Percentiles rank a stretch among this genome's conserved stretches.
Conservation (phyloP, 2,888 invertebrate genomes). For the Acanthosepion esculentum region DNA sequence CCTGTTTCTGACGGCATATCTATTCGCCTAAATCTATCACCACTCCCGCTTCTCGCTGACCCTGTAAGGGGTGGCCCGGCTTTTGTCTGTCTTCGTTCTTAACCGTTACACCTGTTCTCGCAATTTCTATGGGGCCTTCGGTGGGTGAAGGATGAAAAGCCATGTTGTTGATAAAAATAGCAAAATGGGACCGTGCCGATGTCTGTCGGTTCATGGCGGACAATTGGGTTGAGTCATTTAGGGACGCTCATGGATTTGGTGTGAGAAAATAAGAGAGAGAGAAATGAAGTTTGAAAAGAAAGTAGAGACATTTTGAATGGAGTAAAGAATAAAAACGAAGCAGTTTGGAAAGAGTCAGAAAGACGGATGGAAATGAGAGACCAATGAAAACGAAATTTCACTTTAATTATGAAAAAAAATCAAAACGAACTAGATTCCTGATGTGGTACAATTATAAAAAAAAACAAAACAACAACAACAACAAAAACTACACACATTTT, state of each 20-base stretch:
- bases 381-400: no score
- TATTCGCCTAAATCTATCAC: neutral
- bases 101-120: constrained; percentile 21
- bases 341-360: no score
- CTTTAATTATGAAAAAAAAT: no score
- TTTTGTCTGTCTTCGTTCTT: neutral
- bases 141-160: constrained; percentile 1
- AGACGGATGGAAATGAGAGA: no score
- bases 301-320: neutral
- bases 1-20: constrained; percentile 33
- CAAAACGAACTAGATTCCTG: no score
- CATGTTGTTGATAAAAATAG: neutral
- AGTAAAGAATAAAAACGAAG: no score
- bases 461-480: no score
- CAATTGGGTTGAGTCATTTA: neutral
- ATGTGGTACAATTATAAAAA: no score
- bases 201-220: neutral
- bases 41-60: neutral
- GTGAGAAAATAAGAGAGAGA: neutral
- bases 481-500: no score
- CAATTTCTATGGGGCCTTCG: neutral
- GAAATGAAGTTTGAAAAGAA: neutral
- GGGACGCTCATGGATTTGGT: neutral
- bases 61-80: neutral
- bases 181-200: neutral